Conservation (phyloP, 2,888 invertebrate genomes). For the Gymnocheta viridis region DNA sequence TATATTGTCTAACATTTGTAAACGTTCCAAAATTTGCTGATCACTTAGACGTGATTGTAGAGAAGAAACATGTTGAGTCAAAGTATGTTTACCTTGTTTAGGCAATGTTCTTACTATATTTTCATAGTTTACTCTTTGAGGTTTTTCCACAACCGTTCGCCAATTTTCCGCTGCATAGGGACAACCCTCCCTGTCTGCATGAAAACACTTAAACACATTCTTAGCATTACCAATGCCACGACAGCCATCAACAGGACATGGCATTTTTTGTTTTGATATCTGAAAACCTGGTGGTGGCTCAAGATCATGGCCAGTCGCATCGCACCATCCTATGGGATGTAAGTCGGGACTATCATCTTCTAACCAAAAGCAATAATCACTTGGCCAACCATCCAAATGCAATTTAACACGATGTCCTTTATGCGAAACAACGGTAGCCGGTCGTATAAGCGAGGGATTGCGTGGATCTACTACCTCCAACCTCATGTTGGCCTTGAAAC, state of each 20-base stretch:
- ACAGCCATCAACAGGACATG: constrained; percentile 93
- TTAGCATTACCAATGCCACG: constrained; percentile 94
- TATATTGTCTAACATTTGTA: constrained; percentile 69
- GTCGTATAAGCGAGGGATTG: constrained; percentile 91
- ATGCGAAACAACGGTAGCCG: constrained; percentile 90
- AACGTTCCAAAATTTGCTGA: constrained; percentile 65
- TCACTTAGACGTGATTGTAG: constrained; percentile 52
- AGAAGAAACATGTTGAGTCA: constrained; percentile 21
- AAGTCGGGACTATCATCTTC: constrained; percentile 95
- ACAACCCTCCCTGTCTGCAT: constrained; percentile 88
- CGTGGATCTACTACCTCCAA: constrained; percentile 93
- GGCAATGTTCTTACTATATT: constrained; percentile 58
- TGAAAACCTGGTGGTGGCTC: constrained; percentile 89
- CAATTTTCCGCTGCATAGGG: constrained; percentile 85
- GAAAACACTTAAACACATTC: constrained; percentile 89
- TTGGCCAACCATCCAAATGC: constrained; percentile 95
- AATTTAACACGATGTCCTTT: constrained; percentile 89
- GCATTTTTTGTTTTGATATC: constrained; percentile 80
- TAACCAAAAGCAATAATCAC: constrained; percentile 92
- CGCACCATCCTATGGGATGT: constrained; percentile 96
- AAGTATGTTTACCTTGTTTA: constrained; percentile 20
- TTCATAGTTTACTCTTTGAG: constrained; percentile 73
- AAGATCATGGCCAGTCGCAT: constrained; percentile 92
- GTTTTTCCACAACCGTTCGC: constrained; percentile 78
- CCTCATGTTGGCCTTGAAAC: constrained; percentile 92